phyloP scores from a whole-genome alignment of 2,797 vertebrate species.

The Oreochromis grahami region DNA sequence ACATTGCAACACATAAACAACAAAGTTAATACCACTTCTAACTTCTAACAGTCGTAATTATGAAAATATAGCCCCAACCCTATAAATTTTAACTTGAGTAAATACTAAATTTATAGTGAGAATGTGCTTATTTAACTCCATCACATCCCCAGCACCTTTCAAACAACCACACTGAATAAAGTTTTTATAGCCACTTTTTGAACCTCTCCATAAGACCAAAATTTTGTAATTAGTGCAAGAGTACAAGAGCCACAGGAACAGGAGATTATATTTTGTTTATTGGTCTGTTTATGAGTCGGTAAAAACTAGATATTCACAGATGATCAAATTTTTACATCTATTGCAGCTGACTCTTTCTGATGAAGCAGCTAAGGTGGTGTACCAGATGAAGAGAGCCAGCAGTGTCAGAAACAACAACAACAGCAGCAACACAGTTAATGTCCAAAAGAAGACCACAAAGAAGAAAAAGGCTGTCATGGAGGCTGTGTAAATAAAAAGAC shows the following conservation, averaged over 20 bases:
- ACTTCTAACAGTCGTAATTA: background rate
- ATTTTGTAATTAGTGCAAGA: background rate
- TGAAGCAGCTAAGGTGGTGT: conserved; percentile 73
- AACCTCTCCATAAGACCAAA: fast-evolving
- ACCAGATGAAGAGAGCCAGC: conserved; percentile 75
- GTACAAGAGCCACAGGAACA: background rate
- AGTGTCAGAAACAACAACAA: conserved; percentile 21
- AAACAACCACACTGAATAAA: background rate
- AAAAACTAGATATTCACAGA: background rate
- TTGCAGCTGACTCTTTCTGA: conserved; percentile 66
- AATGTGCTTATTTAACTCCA: background rate
- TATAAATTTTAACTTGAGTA: background rate
- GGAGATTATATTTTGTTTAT: background rate
- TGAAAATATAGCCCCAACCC: background rate
- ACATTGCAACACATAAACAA: background rate
- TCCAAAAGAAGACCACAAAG: background rate
- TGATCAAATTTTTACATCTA: background rate
- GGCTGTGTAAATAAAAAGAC: background rate
- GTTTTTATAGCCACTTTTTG: background rate
- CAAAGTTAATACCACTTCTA: background rate
- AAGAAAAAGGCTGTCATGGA: background rate
- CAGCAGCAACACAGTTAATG: background rate
- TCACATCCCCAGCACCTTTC: background rate
- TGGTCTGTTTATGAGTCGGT: background rate
- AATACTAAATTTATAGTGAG: background rate